Evolutionary conservation across 2,113 vertebrate species (phyloP), one percentile per base, ranked within the genome.

Genomic region (Tragulus kanchil): DNA sequence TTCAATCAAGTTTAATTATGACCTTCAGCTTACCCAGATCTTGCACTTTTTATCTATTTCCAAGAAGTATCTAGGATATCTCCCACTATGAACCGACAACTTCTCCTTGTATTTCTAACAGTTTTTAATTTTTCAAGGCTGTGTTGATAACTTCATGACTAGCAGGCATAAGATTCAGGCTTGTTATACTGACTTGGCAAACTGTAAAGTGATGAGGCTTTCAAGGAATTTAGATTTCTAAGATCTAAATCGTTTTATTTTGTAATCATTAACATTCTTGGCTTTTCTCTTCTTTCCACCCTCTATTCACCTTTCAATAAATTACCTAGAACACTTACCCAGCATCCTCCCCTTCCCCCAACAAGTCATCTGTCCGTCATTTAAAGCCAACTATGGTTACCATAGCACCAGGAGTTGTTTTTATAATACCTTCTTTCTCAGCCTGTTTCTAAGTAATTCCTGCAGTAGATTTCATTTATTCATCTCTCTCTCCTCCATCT

Each of bases 221-320:
- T 97, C 25, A 69, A 95, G 75, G 25, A 82, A 92, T 65, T 85
- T 84, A 85, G 62, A 92, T 77, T 83, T 75, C 67, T 84, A 92
- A 94, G 69, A 86, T 82, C 10, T 8, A 1, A 75, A 58, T 75
- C 56, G 84, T 73, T 31, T 58, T 14, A 16, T 84, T 73, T 65
- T 45, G 17, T 87, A 86, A 91, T 42, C 79, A 42, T 52, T 88
- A 58, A 59, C 16, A 7, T 62, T 84, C 52, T 50, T 75, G 52
- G 61, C n/a, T 77, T 84, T 69, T 65, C 94, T 21, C 45, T 78
- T 54, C 52, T 48, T 71, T 83, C 69, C 62, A 62, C 14, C 8
- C 5, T 82, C 52, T 78, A 10, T 42, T 61, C 28, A 19, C 13
- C 13, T 93, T 67, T 65, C 36, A 56, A 36, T 5, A 56, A 58